phyloP scores from a whole-genome alignment of 2,888 invertebrate genomes.

The Acanthosepion pharaonis region DNA sequence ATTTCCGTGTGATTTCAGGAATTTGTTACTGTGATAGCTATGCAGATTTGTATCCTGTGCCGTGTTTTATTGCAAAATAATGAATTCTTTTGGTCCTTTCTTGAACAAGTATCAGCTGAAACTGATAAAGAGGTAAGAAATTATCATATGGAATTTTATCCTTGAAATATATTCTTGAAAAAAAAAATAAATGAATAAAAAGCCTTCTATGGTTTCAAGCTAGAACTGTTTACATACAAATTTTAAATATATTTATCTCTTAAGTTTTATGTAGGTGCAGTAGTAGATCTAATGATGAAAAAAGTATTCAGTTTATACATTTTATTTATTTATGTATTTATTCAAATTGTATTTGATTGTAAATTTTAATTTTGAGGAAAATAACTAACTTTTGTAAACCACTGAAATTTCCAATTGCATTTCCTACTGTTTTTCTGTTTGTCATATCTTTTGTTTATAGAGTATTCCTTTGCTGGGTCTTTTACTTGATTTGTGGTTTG shows the following conservation, averaged over 20 bases:
- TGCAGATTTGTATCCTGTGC: slow-evolving; percentile 85
- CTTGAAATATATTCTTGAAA: background rate
- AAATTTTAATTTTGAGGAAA: no score
- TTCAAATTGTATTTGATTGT: no score
- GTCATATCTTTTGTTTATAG: slow-evolving; percentile 56
- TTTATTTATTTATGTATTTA: no score
- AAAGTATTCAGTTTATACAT: no score
- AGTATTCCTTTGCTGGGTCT: slow-evolving; percentile 60
- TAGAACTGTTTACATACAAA: no score
- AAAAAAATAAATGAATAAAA: no score
- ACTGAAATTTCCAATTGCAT: background rate
- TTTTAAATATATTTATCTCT: no score
- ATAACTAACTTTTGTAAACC: no score
- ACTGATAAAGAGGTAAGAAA: slow-evolving; percentile 58
- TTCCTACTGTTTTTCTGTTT: slow-evolving; percentile 48
- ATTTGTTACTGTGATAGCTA: slow-evolving; percentile 83
- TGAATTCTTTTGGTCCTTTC: slow-evolving; percentile 68
- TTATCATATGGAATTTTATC: background rate
- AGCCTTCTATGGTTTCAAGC: no score
- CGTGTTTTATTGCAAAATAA: slow-evolving; percentile 80
- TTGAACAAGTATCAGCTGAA: slow-evolving; percentile 67
- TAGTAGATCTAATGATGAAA: no score
- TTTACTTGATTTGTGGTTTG: slow-evolving; percentile 83
- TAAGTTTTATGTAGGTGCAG: no score
- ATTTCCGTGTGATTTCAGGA: slow-evolving; percentile 76